Conservation (phyloP, 2,797 vertebrate genomes). For the Pogoniulus pusillus region DNA sequence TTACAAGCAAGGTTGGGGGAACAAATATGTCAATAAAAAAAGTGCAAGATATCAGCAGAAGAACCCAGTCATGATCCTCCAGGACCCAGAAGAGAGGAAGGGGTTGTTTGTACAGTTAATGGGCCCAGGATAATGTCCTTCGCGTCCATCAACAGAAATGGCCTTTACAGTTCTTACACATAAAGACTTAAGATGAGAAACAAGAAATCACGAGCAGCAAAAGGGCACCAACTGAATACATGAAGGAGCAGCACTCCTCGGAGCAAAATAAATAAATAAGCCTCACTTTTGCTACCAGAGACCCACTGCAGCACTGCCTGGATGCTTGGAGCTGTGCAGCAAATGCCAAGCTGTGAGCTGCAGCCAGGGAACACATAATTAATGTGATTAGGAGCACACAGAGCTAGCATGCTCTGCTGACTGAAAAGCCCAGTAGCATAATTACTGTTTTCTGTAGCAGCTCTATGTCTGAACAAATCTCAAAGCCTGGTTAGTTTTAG, state of each 20-base stretch:
- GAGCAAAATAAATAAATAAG: constrained; percentile 35
- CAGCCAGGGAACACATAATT: constrained; percentile 75
- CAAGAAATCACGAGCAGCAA: background rate
- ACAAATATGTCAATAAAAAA: constrained; percentile 3
- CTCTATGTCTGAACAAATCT: constrained; percentile 78
- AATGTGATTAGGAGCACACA: constrained; percentile 78
- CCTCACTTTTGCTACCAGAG: background rate
- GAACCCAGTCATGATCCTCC: constrained; percentile 4
- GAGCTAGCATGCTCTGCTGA: constrained; percentile 72
- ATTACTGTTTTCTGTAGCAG: constrained; percentile 79
- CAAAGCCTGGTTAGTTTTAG: constrained; percentile 78
- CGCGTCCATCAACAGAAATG: background rate
- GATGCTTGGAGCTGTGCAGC: constrained; percentile 59
- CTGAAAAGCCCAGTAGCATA: constrained; percentile 78
- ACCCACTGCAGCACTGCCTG: constrained; percentile 34
- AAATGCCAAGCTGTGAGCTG: constrained; percentile 68
- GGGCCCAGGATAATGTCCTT: constrained; percentile 21
- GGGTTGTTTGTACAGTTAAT: background rate
- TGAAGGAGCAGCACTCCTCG: background rate
- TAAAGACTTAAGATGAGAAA: background rate
- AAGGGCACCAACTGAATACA: background rate
- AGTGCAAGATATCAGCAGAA: constrained; percentile 39
- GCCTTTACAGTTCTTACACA: background rate
- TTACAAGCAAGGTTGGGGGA: constrained; percentile 74
- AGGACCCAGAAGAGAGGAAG: background rate